Evolutionary conservation across 2,888 invertebrate species (phyloP), one percentile per base, ranked within the genome.

Genomic region (Gibbula magus): DNA sequence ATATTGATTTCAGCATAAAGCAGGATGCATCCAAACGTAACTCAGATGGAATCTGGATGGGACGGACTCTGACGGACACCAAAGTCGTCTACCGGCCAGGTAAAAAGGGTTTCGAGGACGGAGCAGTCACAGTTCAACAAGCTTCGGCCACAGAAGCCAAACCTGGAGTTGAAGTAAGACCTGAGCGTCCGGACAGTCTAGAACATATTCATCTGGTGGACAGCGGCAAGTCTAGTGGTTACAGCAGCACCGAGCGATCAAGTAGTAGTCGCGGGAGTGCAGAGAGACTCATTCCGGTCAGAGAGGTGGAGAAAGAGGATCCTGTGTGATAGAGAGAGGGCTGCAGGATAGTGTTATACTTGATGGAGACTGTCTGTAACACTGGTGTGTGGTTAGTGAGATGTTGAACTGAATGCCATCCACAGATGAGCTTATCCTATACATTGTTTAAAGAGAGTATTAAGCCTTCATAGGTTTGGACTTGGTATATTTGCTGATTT

Each of bases 41-140:
- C 29, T 39, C 32, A 16, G 51, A 25, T 10, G 61, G 52, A 18
- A 22, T 51, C 7, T 77, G 66, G 66, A 66, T 45, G 13, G 22
- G 29, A 22, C 45, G 53, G 29, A 32, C 18, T 22, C 39, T 61
- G 13, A 51, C 67, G 7, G 86, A 87, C 56, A 85, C 86, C 20
- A 84, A 87, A 77, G 87, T 88, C 8, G 83, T 84, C 16, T 74
- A 84, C 45, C 85, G 85, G 56, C 84, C 84, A 13, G 82, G 79
- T 32, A 80, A 83, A n/a, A 84, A 84, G 16, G 82, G 83, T 10
- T 18, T 29, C 10, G 78, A 76, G 45, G 56, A 61, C 35, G 67
- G 25, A 32, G 79, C 53, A 75, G 79, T 73, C 45, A 56, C 13
- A 56, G 45, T 61, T 35, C 76, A 45, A 29, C 22, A 20, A 20